A percentile compares a stretch with the other conserved stretches of the same genome.
phyloP scores from a whole-genome alignment of 2,113 vertebrate genomes.

The Bos indicus region DNA sequence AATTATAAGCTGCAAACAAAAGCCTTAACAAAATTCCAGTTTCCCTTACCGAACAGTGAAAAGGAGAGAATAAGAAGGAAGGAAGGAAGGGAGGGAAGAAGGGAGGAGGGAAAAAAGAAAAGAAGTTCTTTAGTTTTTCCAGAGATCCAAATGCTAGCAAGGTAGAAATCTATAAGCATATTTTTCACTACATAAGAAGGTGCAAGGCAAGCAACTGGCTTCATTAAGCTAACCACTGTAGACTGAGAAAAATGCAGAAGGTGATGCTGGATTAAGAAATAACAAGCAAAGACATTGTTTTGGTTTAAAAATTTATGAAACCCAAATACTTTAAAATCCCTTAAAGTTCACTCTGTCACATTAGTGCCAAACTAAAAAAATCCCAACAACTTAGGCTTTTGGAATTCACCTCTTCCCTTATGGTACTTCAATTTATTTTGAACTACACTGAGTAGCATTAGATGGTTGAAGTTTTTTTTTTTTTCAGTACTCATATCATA shows the following conservation, averaged over 20 bases:
- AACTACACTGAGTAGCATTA: neutral
- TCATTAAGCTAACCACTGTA: neutral
- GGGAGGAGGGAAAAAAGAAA: neutral
- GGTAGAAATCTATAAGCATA: neutral
- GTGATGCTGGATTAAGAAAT: neutral
- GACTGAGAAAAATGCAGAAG: neutral
- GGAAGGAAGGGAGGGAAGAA: neutral
- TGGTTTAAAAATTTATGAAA: constrained; percentile 22
- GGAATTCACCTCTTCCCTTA: neutral
- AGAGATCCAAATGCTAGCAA: neutral
- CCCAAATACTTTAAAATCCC: neutral
- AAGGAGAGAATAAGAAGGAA: neutral
- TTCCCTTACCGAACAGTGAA: neutral
- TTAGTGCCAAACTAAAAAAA: neutral
- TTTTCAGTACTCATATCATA: neutral
- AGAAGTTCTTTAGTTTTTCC: neutral
- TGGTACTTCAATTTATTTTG: neutral
- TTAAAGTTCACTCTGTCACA: neutral
- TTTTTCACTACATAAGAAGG: neutral
- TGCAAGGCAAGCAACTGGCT: neutral
- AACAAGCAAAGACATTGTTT: neutral
- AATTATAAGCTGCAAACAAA: neutral
- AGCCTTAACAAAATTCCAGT: neutral
- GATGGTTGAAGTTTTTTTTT: neutral
- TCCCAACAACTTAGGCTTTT: neutral